These are phyloP conservation scores for Saiga tatarica DNA, from an alignment of 2,113 vertebrate species.

Conservation along the genomic window DNA sequence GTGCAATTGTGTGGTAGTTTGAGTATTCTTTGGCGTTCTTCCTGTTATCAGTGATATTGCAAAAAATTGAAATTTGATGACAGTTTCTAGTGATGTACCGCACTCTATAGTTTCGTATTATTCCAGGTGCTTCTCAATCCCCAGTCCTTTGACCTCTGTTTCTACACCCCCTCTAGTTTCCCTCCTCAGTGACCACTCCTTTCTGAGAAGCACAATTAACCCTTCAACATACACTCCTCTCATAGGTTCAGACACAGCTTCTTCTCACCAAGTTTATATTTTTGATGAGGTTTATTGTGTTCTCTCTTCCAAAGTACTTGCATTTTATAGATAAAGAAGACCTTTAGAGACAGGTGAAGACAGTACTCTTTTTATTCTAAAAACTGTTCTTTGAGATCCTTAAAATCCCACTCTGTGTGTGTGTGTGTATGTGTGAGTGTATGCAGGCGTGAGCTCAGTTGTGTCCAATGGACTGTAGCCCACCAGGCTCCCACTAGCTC, in stretches of 20 bases:
- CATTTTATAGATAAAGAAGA: not conserved
- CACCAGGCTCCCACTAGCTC: not conserved
- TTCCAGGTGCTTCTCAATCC: not conserved
- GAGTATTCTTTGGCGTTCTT: not conserved
- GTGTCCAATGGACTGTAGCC: not conserved
- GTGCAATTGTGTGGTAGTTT: too few relatives aligned
- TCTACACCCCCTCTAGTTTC: fast-evolving
- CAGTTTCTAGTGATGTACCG: not conserved
- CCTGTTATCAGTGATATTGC: not conserved
- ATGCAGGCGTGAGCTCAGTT: not conserved
- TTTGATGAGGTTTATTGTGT: not conserved
- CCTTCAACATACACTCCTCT: not conserved
- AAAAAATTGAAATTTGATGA: not conserved
- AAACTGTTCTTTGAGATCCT: not conserved
- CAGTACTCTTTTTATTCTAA: not conserved
- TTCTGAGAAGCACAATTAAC: not conserved
- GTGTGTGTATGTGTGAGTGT: not conserved
- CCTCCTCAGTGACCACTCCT: not conserved
- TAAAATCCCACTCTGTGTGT: not conserved
- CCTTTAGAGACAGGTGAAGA: not conserved
- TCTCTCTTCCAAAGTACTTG: not conserved
- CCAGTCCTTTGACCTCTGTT: not conserved
- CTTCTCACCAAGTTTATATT: not conserved
- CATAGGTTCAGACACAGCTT: not conserved
- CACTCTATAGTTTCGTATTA: not conserved